Evolutionary conservation across 1,140 invertebrate species (phyloP).

Genomic region (Amyelois transitella): DNA sequence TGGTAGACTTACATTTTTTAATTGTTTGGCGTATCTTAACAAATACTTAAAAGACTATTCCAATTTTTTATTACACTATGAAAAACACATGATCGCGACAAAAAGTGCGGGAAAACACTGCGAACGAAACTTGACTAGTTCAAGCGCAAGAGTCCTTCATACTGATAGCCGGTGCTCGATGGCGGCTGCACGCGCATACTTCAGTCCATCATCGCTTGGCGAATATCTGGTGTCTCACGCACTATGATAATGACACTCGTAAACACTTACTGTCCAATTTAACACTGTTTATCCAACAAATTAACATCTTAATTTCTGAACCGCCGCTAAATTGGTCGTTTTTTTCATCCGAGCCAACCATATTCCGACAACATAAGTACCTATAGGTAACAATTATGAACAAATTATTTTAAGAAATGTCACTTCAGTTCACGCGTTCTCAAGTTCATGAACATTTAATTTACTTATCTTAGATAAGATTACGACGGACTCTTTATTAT

Average conservation of each 20-base stretch:
- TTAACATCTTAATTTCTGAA: background rate
- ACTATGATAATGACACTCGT: background rate
- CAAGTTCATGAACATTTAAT: too few relatives aligned
- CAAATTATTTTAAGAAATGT: too few relatives aligned
- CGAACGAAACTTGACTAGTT: background rate
- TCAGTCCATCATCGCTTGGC: background rate
- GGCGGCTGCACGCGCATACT: background rate
- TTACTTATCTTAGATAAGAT: too few relatives aligned
- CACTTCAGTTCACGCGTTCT: too few relatives aligned
- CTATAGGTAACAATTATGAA: too few relatives aligned
- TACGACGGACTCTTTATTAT: too few relatives aligned
- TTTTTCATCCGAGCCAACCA: background rate
- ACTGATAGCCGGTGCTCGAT: background rate
- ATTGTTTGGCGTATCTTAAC: background rate
- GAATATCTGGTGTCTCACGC: background rate
- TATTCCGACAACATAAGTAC: too few relatives aligned
- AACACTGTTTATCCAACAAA: background rate
- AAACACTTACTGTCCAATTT: background rate
- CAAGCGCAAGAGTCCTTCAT: background rate
- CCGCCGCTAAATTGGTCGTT: background rate
- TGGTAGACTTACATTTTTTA: background rate
- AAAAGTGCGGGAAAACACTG: background rate
- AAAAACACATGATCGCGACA: too few relatives aligned
- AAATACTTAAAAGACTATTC: too few relatives aligned
- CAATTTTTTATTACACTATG: too few relatives aligned